A percentile compares a stretch with the other conserved stretches of the same genome.
Evolutionary conservation across 1,140 invertebrate species (phyloP).

Genomic region (Muscidifurax raptorellus): DNA sequence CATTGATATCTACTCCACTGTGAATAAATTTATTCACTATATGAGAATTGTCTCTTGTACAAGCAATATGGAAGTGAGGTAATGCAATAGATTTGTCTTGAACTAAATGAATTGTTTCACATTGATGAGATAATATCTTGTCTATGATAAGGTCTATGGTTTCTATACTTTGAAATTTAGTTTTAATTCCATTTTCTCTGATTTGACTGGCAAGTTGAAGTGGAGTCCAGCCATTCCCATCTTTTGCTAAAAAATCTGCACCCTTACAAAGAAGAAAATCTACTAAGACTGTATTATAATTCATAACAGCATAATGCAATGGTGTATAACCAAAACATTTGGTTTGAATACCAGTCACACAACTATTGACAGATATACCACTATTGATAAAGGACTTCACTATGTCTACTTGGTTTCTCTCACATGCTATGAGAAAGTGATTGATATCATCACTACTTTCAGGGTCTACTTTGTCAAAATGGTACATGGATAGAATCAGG

Average conservation of each 20-base stretch:
- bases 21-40: constrained; percentile 11
- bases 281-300: background rate
- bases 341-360: background rate
- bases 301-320: constrained; percentile 28
- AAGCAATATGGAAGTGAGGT: constrained; percentile 36
- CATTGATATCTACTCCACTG: constrained; percentile 6
- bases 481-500: constrained; percentile 19
- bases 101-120: background rate
- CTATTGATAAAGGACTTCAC: constrained; percentile 3
- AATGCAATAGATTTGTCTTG: background rate
- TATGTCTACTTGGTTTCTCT: constrained; percentile 18
- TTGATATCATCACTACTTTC: background rate
- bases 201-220: constrained; percentile 34
- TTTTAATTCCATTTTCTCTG: background rate
- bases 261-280: constrained; percentile 6
- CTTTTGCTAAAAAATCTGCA: background rate
- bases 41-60: background rate
- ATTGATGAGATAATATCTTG: background rate
- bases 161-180: background rate
- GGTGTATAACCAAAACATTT: constrained; percentile 15
- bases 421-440: constrained; percentile 32
- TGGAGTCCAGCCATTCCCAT: constrained; percentile 8
- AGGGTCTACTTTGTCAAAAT: constrained; percentile 27
- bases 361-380: constrained; percentile 24
- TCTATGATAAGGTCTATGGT: background rate